Conservation (phyloP, 2,113 vertebrate genomes). For the Lichenostomus cassidix region DNA sequence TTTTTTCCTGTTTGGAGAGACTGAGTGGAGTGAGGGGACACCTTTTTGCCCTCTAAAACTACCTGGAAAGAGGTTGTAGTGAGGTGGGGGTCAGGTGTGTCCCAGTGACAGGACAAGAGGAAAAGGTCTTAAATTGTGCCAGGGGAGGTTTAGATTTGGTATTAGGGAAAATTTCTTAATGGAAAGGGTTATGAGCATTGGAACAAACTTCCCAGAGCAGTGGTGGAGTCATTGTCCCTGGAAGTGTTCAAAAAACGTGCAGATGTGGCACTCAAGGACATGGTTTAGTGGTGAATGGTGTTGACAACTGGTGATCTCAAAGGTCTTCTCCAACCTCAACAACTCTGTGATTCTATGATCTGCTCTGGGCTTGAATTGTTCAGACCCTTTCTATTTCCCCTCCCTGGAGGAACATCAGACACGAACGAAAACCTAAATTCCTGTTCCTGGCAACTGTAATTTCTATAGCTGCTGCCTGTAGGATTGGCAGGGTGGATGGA, state of each 20-base stretch:
- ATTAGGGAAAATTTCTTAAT: neutral
- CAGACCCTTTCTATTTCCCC: neutral
- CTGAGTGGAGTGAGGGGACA: neutral
- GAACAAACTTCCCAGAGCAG: neutral
- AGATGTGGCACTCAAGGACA: neutral
- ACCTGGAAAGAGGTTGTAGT: neutral
- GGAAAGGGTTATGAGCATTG: neutral
- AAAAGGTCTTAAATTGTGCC: neutral
- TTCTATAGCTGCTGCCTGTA: rapidly evolving
- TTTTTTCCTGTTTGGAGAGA: neutral
- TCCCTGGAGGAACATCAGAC: neutral
- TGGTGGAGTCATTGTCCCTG: neutral
- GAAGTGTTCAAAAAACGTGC: rapidly evolving
- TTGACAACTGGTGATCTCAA: no score
- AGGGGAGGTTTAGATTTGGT: neutral
- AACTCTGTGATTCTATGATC: neutral
- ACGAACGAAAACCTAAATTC: neutral
- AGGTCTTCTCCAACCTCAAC: neutral
- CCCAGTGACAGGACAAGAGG: neutral
- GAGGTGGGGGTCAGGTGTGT: rapidly evolving
- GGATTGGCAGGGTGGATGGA: neutral
- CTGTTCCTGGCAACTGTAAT: neutral
- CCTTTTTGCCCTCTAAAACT: neutral
- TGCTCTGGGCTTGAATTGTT: neutral
- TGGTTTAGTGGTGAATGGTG: neutral